Evolutionary conservation across 2,797 vertebrate genomes (phyloP).

Genomic region (Nannoperca australis): DNA sequence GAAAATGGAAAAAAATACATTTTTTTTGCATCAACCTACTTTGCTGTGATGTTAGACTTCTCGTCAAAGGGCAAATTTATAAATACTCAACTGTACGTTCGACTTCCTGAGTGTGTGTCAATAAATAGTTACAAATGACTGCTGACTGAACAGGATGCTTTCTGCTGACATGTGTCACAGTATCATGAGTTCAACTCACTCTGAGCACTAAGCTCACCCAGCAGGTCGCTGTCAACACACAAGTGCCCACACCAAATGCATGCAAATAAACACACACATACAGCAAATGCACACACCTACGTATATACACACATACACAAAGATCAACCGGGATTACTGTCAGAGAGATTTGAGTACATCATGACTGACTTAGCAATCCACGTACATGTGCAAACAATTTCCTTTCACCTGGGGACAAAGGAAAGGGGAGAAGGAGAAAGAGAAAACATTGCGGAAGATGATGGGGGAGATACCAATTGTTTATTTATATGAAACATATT

Average conservation of each 20-base stretch:
- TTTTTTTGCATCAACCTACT: neutral
- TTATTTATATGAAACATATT: slow-evolving; percentile 78
- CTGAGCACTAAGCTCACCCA: slow-evolving; percentile 72
- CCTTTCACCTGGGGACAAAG: slow-evolving; percentile 79
- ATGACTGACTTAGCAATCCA: slow-evolving; percentile 75
- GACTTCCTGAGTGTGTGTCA: slow-evolving; percentile 60
- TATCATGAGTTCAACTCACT: slow-evolving; percentile 67
- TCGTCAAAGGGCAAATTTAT: slow-evolving; percentile 18
- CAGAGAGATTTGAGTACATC: slow-evolving; percentile 70
- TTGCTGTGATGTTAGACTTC: neutral
- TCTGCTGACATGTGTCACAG: slow-evolving; percentile 77
- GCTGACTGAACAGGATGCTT: slow-evolving; percentile 79
- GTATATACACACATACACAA: slow-evolving; percentile 27
- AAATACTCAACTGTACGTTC: slow-evolving; percentile 41
- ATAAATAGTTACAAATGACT: slow-evolving; percentile 73
- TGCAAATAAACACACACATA: slow-evolving; percentile 53
- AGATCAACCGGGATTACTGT: slow-evolving; percentile 83
- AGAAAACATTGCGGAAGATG: slow-evolving; percentile 44
- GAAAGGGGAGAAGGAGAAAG: slow-evolving; percentile 23
- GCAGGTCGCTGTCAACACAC: slow-evolving; percentile 81
- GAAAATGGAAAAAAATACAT: neutral
- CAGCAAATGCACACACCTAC: slow-evolving; percentile 32
- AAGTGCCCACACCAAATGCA: slow-evolving; percentile 42
- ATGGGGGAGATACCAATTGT: slow-evolving; percentile 73
- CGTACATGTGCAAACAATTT: slow-evolving; percentile 78